These are phyloP conservation scores for Heloderma charlesbogerti DNA, from an alignment of 2,113 vertebrate species.

Conservation along the genomic window DNA sequence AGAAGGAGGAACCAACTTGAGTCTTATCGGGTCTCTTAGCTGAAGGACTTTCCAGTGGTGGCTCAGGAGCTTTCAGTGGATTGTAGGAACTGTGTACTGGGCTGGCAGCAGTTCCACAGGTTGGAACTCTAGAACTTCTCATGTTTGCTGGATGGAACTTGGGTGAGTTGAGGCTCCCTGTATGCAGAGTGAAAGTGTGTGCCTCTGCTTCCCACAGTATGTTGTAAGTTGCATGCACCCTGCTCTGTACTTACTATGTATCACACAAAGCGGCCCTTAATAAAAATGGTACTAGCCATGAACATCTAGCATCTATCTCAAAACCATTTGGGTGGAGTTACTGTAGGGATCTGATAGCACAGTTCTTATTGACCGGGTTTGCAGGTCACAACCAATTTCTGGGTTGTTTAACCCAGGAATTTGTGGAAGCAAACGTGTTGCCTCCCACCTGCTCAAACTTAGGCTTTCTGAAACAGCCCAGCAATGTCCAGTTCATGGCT, in stretches of 20 bases:
- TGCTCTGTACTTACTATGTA: background rate
- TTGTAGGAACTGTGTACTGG: background rate
- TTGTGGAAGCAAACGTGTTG: too few species aligned
- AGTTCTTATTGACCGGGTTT: background rate
- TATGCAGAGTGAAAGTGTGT: background rate
- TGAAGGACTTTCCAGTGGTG: background rate
- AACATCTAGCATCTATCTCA: background rate
- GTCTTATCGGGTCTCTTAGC: background rate
- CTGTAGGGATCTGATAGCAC: background rate
- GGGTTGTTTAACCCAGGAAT: too few species aligned
- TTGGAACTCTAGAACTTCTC: background rate
- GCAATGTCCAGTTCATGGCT: too few species aligned
- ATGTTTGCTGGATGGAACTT: background rate
- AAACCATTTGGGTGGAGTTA: background rate
- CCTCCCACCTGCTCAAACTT: too few species aligned
- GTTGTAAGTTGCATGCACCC: too few species aligned
- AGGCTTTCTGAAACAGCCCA: too few species aligned
- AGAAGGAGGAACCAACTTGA: background rate
- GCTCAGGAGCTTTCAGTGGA: background rate
- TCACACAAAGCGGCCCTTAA: background rate
- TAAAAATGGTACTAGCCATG: background rate
- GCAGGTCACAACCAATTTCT: too few species aligned
- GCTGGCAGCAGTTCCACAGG: background rate
- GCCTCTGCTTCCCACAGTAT: background rate
- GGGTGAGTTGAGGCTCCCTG: background rate